Conservation (phyloP, 2,797 vertebrate genomes). For the Anguilla megastoma region DNA sequence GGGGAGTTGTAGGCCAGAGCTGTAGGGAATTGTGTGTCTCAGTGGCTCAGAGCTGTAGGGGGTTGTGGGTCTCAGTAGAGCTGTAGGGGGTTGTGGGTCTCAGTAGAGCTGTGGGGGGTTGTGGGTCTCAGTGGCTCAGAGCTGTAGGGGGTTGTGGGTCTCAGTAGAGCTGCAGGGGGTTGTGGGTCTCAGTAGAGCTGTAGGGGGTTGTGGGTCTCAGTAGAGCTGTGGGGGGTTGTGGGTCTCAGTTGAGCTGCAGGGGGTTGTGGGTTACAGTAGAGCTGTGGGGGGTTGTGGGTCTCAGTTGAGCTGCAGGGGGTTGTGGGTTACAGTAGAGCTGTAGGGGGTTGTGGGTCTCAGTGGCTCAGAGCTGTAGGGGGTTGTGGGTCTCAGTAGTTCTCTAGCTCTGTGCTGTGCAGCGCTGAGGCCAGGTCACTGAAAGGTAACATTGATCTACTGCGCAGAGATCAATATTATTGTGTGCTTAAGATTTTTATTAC, state of each 20-base stretch:
- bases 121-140: no score
- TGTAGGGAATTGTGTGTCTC: background rate
- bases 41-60: background rate
- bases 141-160: no score
- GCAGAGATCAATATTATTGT: background rate
- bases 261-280: background rate
- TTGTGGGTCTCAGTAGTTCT: no score
- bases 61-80: background rate
- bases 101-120: background rate
- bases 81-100: background rate
- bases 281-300: background rate
- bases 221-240: no score
- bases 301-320: background rate
- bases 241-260: background rate
- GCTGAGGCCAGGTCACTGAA: constrained; percentile 31
- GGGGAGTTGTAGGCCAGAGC: background rate
- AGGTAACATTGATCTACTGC: constrained; percentile 41
- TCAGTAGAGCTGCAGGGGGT: no score
- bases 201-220: no score
- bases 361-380: no score
- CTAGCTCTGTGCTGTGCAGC: background rate
- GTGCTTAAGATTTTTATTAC: constrained; percentile 39
- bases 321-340: background rate
- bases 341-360: background rate
- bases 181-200: no score